phyloP scores from a whole-genome alignment of 2,113 vertebrate genomes.

The Myanophis thanlyinensis region DNA sequence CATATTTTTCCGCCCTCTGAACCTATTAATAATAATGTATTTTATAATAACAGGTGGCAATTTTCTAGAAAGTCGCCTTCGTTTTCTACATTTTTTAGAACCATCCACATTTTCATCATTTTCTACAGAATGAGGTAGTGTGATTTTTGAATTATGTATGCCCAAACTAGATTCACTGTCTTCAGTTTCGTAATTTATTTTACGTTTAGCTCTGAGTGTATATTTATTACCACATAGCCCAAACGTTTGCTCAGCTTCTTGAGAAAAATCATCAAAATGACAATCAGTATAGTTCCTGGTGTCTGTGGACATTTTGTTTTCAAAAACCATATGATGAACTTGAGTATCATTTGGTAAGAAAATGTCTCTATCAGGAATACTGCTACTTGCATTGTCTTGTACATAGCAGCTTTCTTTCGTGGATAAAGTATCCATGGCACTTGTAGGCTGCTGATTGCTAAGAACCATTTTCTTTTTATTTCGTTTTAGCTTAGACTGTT shows the following conservation, averaged over 20 bases:
- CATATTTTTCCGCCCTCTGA: constrained; percentile 99
- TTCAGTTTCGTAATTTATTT: constrained; percentile 84
- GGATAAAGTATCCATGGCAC: constrained; percentile 55
- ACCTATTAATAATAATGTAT: constrained; percentile 98
- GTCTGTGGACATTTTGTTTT: constrained; percentile 72
- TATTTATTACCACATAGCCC: constrained; percentile 91
- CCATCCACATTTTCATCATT: constrained; percentile 72
- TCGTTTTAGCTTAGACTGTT: constrained; percentile 82
- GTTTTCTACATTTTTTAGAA: constrained; percentile 83
- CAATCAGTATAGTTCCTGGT: constrained; percentile 67
- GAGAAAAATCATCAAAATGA: constrained; percentile 70
- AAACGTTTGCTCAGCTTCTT: constrained; percentile 77
- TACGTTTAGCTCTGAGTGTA: constrained; percentile 89
- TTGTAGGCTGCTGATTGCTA: constrained; percentile 63
- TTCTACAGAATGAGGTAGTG: constrained; percentile 69
- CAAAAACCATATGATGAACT: constrained; percentile 68
- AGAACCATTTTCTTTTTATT: constrained; percentile 78
- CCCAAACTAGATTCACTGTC: constrained; percentile 80
- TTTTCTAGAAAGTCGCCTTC: constrained; percentile 86
- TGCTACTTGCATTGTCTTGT: constrained; percentile 67
- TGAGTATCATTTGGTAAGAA: constrained; percentile 68
- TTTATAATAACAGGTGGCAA: constrained; percentile 96
- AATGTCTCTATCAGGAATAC: constrained; percentile 69
- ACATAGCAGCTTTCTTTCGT: constrained; percentile 71
- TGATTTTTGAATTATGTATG: constrained; percentile 75